phyloP scores from a whole-genome alignment of 2,888 invertebrate species.

The Drosophila flavopinicola region DNA sequence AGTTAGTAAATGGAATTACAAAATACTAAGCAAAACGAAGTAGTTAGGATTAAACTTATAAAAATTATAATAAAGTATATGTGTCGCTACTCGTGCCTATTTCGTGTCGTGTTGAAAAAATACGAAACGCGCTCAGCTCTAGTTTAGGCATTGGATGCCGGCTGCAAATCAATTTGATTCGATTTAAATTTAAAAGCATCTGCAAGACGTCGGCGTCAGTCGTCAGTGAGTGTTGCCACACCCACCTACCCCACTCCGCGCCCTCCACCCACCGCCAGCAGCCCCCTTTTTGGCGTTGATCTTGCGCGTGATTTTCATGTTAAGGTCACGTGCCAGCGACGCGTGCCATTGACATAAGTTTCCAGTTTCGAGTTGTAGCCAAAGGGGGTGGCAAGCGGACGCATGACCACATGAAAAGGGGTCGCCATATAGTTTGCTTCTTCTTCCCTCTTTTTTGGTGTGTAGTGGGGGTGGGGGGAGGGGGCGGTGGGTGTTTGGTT shows the following conservation, averaged over 20 bases:
- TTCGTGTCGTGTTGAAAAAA: background rate
- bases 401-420: constrained; percentile 54
- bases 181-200: constrained; percentile 83
- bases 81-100: too few species aligned
- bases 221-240: constrained; percentile 34
- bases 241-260: background rate
- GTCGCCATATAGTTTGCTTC: constrained; percentile 20
- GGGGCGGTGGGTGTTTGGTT: constrained; percentile 25
- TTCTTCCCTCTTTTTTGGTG: background rate
- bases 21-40: too few species aligned
- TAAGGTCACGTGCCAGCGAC: constrained; percentile 73
- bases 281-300: constrained; percentile 48
- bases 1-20: too few species aligned
- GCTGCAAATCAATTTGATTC: constrained; percentile 83
- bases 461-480: background rate
- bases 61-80: too few species aligned
- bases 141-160: constrained; percentile 59
- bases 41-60: too few species aligned
- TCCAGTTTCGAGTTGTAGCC: constrained; percentile 60
- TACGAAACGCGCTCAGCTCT: background rate
- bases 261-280: background rate
- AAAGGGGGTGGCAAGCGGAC: constrained; percentile 21
- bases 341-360: constrained; percentile 78
- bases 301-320: constrained; percentile 77
- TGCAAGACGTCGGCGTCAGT: constrained; percentile 50